These are phyloP conservation scores for Muscidifurax raptorellus DNA, from an alignment of 1,140 invertebrate species.

Conservation along the genomic window DNA sequence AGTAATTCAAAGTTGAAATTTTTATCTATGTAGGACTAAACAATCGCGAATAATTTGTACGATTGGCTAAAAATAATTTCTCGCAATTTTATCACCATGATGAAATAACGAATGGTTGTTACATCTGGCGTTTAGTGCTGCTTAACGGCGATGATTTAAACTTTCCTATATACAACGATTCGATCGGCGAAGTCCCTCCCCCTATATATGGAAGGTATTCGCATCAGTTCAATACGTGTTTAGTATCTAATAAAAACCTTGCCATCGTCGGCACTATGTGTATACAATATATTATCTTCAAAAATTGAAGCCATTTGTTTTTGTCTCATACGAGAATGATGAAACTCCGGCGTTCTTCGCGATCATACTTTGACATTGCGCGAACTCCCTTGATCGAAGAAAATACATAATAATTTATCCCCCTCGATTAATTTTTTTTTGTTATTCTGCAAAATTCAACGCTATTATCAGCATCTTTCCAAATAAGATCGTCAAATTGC, in stretches of 20 bases:
- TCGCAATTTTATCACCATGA: neutral
- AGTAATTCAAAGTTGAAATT: neutral
- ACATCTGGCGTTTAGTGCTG: neutral
- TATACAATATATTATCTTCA: slow-evolving; percentile 32
- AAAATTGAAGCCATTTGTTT: slow-evolving; percentile 31
- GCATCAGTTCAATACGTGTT: too few relatives aligned
- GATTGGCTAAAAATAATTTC: neutral
- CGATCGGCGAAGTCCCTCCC: too few relatives aligned
- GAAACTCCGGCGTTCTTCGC: slow-evolving; percentile 32
- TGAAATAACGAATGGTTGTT: neutral
- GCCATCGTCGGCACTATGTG: too few relatives aligned
- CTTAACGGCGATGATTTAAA: neutral
- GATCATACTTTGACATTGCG: slow-evolving; percentile 27
- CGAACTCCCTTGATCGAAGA: neutral
- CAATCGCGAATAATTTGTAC: neutral
- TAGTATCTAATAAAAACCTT: too few relatives aligned
- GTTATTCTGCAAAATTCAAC: neutral
- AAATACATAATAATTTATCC: neutral
- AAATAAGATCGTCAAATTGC: too few relatives aligned
- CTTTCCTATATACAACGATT: neutral
- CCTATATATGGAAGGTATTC: too few relatives aligned
- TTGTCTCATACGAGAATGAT: slow-evolving; percentile 38
- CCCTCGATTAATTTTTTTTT: too few relatives aligned
- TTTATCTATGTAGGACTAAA: neutral
- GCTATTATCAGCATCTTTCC: too few relatives aligned